Percentiles rank a stretch among this genome's conserved stretches.
Evolutionary conservation across 2,113 vertebrate genomes (phyloP).

Genomic region (Solenodon paradoxus): DNA sequence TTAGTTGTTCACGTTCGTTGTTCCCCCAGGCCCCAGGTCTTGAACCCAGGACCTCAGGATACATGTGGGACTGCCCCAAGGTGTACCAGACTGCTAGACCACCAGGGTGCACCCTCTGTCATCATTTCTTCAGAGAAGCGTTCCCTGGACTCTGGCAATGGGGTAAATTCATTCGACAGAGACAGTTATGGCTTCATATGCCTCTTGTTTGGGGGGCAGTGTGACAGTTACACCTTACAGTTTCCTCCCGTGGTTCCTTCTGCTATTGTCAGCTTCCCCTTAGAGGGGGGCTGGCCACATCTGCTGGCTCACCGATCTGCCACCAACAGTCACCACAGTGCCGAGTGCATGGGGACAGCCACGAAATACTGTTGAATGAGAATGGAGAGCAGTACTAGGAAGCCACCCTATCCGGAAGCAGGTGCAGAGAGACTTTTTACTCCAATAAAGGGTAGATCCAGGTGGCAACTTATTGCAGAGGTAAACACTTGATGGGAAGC

Average conservation of each 20-base stretch:
- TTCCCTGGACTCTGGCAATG: background rate
- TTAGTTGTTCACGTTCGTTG: too few relatives aligned
- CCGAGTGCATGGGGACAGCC: background rate
- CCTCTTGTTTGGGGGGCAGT: background rate
- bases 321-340: background rate
- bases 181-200: background rate
- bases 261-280: background rate
- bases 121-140: background rate
- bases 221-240: background rate
- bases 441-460: background rate
- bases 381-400: background rate
- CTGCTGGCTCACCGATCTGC: background rate
- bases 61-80: too few relatives aligned
- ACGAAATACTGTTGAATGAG: background rate
- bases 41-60: too few relatives aligned
- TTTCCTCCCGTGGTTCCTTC: background rate
- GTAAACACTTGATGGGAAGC: background rate
- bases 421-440: background rate
- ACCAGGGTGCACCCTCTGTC: too few relatives aligned
- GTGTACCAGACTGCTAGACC: too few relatives aligned
- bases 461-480: background rate
- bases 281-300: background rate
- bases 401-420: background rate
- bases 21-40: too few relatives aligned
- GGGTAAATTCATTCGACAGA: background rate